Percentiles rank a stretch among this genome's conserved stretches.
These are phyloP conservation scores for Aradophagus sp. DNA, from an alignment of 1,140 invertebrate genomes.

Conservation along the genomic window DNA sequence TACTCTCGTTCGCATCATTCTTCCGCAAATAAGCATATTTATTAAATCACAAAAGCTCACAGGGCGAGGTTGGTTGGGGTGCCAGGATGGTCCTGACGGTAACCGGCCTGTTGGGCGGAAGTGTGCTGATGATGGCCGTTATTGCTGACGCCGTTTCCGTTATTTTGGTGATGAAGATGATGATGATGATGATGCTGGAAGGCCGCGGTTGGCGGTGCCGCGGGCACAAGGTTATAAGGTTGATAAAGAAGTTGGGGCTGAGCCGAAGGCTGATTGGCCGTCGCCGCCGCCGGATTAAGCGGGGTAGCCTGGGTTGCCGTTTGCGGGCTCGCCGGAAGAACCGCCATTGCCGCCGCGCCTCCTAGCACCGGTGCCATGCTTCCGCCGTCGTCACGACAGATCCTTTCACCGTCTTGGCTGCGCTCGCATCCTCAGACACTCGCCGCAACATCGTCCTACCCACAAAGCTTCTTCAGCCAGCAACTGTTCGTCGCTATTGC, in stretches of 20 bases:
- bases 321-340: conserved; percentile 74
- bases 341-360: conserved; percentile 73
- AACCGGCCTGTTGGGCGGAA: conserved; percentile 34
- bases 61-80: conserved; percentile 19
- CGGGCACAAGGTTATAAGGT: conserved; percentile 68
- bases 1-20: too few relatives aligned
- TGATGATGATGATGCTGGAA: conserved; percentile 52
- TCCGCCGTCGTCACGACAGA: conserved; percentile 34
- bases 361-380: conserved; percentile 74
- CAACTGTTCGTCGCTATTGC: conserved; percentile 14
- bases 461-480: conserved; percentile 29
- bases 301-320: conserved; percentile 69
- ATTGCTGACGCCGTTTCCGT: too few relatives aligned
- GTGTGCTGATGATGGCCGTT: conserved; percentile 57
- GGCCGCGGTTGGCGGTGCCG: conserved; percentile 55
- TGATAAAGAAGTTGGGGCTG: conserved; percentile 68
- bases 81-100: conserved; percentile 22
- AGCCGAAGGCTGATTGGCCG: conserved; percentile 42
- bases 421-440: conserved; percentile 17
- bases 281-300: conserved; percentile 46
- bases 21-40: too few relatives aligned
- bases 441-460: conserved; percentile 24
- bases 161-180: conserved; percentile 60
- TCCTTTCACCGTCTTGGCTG: conserved; percentile 39
- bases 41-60: too few relatives aligned